phyloP scores from a whole-genome alignment of 2,113 vertebrate genomes.

The Clarias magur region DNA sequence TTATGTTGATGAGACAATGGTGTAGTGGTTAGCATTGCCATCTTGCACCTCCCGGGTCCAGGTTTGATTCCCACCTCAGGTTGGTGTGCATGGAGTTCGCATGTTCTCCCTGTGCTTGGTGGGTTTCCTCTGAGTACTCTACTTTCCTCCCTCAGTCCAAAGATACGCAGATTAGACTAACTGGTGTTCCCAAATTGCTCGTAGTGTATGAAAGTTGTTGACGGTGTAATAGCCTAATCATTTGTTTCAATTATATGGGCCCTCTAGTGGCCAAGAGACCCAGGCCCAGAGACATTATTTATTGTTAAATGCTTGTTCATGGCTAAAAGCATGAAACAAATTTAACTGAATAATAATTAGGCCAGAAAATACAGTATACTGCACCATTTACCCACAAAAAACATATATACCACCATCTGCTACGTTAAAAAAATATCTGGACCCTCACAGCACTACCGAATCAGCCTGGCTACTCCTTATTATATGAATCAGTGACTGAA shows the following conservation, averaged over 20 bases:
- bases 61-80: too few relatives aligned
- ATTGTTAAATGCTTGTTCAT: neutral
- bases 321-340: neutral
- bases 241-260: neutral
- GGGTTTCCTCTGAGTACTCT: too few relatives aligned
- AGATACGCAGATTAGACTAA: too few relatives aligned
- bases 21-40: too few relatives aligned
- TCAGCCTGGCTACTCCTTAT: neutral
- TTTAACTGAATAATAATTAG: neutral
- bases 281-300: neutral
- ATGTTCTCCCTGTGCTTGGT: too few relatives aligned
- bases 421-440: neutral
- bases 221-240: neutral
- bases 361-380: too few relatives aligned
- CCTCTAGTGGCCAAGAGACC: neutral
- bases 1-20: too few relatives aligned
- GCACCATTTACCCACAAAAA: neutral
- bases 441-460: neutral
- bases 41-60: too few relatives aligned
- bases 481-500: neutral
- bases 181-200: too few relatives aligned
- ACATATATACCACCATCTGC: neutral
- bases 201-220: neutral
- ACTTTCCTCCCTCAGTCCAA: too few relatives aligned
- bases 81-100: too few relatives aligned